phyloP scores from a whole-genome alignment of 2,113 vertebrate genomes.

The Noturus placidus region DNA sequence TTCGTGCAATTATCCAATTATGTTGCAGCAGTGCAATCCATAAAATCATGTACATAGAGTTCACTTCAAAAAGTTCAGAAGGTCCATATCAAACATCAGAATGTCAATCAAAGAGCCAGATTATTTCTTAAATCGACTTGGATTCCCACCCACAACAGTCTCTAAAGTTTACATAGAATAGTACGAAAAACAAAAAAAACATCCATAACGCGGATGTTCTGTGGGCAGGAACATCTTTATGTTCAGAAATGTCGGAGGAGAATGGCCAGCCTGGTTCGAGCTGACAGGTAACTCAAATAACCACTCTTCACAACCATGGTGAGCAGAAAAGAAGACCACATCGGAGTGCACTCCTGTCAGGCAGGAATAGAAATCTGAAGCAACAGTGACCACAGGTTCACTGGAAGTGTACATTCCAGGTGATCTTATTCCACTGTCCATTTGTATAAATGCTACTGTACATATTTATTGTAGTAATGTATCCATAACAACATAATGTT shows the following conservation, averaged over 20 bases:
- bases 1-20: neutral
- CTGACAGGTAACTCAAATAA: neutral
- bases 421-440: neutral
- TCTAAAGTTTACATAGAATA: neutral
- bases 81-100: neutral
- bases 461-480: neutral
- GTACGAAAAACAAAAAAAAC: neutral
- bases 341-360: neutral
- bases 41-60: neutral
- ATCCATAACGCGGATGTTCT: neutral
- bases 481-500: neutral
- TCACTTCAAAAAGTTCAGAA: neutral
- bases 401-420: neutral
- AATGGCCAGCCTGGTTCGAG: neutral
- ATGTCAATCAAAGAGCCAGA: neutral
- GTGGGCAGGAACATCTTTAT: neutral
- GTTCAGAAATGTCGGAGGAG: neutral
- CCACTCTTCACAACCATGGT: neutral
- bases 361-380: neutral
- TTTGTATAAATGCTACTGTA: neutral
- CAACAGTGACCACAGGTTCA: neutral
- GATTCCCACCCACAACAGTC: neutral
- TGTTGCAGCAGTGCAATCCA: neutral
- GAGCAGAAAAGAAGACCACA: neutral
- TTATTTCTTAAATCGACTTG: neutral